Base-by-base conservation (phyloP, 2,888 invertebrate species). In the Drosophila koepferae region DNA sequence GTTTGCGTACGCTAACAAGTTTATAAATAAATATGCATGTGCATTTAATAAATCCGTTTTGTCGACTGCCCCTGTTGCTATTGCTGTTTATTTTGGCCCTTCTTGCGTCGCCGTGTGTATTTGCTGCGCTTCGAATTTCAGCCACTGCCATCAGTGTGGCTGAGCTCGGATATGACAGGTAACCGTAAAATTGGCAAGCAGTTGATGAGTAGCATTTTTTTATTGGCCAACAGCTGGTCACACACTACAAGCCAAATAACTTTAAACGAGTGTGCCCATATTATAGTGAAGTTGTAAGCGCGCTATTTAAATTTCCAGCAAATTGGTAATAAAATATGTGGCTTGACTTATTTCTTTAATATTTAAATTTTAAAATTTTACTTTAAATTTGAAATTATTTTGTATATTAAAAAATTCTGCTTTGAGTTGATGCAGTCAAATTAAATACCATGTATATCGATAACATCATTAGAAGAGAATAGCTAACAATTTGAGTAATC, bases 81-180 rank as follows among this genome's bases (percentile, higher is more conserved):
- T 70, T 66, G 41, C 59, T 75, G 43, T 66, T 72, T 66, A 61
- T 56, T 53, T 64, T 67, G 70, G 71, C 71, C 76, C 65, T 75
- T 75, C 59, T 46, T 77, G 72, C 66, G 77, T 74, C 20, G 56
- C 66, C 77, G 81, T 80, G 63, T 70, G 72, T 79, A 80, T 80
- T 79, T 69, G 77, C 69, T 77, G 73, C 81, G 81, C 79, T 79
- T 80, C 81, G 73, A 79, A 81, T 73, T 70, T 79, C 70, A 77
- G 73, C 66, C 77, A 73, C 81, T 78, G 80, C 68, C 66, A 71
- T 36, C 64, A 59, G 74, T 77, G 77, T 77, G 74, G 56, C 74
- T 60, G 51, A 49, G 16, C 18, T 10, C 31, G 10, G 12, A 5
- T 14, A 10, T 12, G n/a, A 2, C 51, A 10, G 46, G 56, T 20